Evolutionary conservation across 2,113 vertebrate genomes (phyloP).

Genomic region (Progne subis): DNA sequence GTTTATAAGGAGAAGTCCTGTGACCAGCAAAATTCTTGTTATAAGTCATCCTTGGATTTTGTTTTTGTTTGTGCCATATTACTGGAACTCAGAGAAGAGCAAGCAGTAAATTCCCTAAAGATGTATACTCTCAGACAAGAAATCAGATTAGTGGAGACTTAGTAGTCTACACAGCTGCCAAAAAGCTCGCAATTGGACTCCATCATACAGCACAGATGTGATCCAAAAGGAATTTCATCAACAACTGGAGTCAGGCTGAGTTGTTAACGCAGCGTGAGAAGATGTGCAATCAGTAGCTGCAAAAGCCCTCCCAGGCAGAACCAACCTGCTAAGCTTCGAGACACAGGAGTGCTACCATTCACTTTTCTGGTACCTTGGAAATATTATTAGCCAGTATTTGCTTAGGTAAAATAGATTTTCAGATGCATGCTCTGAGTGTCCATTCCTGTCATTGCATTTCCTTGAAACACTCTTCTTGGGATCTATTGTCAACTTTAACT

Average conservation of each 20-base stretch:
- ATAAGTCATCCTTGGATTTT: not conserved
- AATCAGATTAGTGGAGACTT: conserved; percentile 26
- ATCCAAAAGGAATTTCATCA: not conserved
- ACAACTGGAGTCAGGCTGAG: not conserved
- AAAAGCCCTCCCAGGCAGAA: not conserved
- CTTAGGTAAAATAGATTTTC: not conserved
- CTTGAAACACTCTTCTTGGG: not conserved
- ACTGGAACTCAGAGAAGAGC: conserved; percentile 7
- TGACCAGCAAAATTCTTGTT: not conserved
- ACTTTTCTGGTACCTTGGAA: not conserved
- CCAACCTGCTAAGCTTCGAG: not conserved
- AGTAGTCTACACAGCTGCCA: conserved; percentile 14
- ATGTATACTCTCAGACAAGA: not conserved
- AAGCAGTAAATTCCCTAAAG: conserved; percentile 12
- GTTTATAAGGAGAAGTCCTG: not conserved
- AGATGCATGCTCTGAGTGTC: not conserved
- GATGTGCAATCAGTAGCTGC: conserved; percentile 1
- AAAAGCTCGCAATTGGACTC: not conserved
- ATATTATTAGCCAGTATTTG: not conserved
- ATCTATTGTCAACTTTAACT: not conserved
- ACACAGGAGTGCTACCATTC: not conserved
- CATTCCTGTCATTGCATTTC: not conserved
- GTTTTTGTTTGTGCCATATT: not conserved
- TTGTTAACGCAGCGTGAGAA: conserved; percentile 9
- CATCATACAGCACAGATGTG: not conserved